These are phyloP conservation scores for Zosterops hypoxanthus DNA, from an alignment of 2,113 vertebrate species.

Conservation along the genomic window DNA sequence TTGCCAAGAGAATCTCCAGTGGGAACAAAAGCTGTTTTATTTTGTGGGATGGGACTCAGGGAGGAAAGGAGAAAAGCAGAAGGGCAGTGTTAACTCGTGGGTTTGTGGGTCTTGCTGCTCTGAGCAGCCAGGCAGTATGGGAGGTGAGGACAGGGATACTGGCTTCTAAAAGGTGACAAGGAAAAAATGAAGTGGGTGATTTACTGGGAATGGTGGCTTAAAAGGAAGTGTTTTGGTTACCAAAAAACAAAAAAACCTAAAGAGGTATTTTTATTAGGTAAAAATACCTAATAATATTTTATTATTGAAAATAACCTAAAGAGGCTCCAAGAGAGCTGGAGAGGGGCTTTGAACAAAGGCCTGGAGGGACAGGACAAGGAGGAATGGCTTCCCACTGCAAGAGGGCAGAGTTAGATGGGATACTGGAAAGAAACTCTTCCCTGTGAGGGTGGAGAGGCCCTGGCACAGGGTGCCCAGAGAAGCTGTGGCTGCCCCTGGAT, in stretches of 20 bases:
- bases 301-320: neutral
- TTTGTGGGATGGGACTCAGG: neutral
- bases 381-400: neutral
- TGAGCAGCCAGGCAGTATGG: neutral
- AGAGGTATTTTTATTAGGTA: neutral
- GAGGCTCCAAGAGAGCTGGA: neutral
- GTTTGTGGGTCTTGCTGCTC: neutral
- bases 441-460: accelerated
- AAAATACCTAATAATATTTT: neutral
- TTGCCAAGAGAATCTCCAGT: slow-evolving; percentile 8
- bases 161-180: accelerated
- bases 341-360: neutral
- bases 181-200: neutral
- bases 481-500: neutral
- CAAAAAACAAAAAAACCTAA: too few species aligned
- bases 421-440: accelerated
- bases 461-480: neutral
- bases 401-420: accelerated
- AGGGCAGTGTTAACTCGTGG: accelerated
- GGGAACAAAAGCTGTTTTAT: slow-evolving; percentile 31
- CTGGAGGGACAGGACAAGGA: neutral
- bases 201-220: neutral
- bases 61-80: neutral
- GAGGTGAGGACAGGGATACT: neutral
- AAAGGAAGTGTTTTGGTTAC: neutral